Conservation (phyloP, 2,888 invertebrate genomes). For the Coelogynopora nodosa region DNA sequence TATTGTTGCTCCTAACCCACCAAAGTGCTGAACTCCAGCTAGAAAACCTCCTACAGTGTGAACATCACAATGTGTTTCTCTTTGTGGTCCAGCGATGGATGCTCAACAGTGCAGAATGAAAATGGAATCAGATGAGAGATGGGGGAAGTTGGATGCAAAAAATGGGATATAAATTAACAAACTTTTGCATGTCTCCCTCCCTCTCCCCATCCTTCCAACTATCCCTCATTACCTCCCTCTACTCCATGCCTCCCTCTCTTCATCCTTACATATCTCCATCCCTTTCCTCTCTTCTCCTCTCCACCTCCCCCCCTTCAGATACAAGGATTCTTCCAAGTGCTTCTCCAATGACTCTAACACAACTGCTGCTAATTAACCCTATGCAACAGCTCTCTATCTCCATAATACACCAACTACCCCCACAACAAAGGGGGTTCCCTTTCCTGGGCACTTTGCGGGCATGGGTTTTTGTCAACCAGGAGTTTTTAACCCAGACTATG, state of each 20-base stretch:
- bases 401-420: background rate
- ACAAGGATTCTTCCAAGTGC: conserved; percentile 11
- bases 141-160: background rate
- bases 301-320: background rate
- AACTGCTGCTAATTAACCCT: background rate
- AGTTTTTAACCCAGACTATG: too few relatives aligned
- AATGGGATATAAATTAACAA: background rate
- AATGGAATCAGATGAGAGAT: background rate
- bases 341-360: conserved; percentile 18
- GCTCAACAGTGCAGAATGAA: conserved; percentile 15
- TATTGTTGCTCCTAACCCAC: background rate
- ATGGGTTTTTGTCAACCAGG: too few relatives aligned
- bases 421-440: too few relatives aligned
- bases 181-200: background rate
- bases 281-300: background rate
- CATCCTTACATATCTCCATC: background rate
- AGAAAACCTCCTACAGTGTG: background rate
- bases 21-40: conserved; percentile 4
- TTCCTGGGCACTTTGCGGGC: too few relatives aligned
- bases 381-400: too few relatives aligned
- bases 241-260: background rate
- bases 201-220: too few relatives aligned
- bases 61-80: conserved; percentile 7
- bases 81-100: background rate
- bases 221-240: background rate